Evolutionary conservation across 1,140 invertebrate genomes (phyloP).

Genomic region (Aphaenogaster ashmeadi): DNA sequence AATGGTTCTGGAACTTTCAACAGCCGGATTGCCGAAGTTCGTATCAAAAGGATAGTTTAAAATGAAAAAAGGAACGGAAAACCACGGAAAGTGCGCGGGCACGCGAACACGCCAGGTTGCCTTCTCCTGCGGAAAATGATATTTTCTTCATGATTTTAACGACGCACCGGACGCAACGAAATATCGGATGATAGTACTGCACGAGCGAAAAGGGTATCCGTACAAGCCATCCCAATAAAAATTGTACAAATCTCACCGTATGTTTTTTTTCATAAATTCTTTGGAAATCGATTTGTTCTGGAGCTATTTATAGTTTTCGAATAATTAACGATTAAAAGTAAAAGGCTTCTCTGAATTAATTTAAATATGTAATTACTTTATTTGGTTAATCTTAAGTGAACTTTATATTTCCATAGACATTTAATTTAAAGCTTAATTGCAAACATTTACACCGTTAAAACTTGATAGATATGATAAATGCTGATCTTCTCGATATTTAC

Average conservation of each 20-base stretch:
- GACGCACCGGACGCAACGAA: not conserved
- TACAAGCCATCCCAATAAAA: not conserved
- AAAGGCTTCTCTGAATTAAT: not conserved
- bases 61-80: constrained; percentile 53
- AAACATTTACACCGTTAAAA: not conserved
- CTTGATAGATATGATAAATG: not conserved
- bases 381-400: not conserved
- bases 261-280: not conserved
- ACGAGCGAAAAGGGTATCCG: not conserved
- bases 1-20: constrained; percentile 60
- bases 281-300: not conserved
- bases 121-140: constrained; percentile 45
- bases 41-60: constrained; percentile 64
- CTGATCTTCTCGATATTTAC: not conserved
- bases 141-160: constrained; percentile 50
- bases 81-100: constrained; percentile 23
- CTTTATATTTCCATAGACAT: not conserved
- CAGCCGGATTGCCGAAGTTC: constrained; percentile 60
- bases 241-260: not conserved
- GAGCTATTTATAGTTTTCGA: not conserved
- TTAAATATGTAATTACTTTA: not conserved
- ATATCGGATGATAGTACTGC: not conserved
- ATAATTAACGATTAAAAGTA: not conserved
- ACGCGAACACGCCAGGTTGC: constrained; percentile 13
- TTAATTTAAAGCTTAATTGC: constrained; percentile 1